These are phyloP conservation scores for Uropetala carovei DNA, from an alignment of 2,888 invertebrate species.

Conservation along the genomic window DNA sequence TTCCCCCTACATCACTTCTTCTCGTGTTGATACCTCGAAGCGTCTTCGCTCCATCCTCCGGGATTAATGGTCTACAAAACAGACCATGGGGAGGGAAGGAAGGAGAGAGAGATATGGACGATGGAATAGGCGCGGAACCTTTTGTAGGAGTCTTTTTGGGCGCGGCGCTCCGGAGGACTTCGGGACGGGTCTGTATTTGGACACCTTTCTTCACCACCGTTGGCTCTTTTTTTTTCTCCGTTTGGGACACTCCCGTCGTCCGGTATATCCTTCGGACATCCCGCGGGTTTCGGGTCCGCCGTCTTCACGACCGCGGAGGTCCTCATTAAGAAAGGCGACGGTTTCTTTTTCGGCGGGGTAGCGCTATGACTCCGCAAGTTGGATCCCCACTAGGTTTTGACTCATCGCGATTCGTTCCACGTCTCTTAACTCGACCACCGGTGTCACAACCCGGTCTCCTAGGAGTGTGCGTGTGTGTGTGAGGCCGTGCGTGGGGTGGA, in stretches of 20 bases:
- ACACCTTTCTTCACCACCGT: conserved; percentile 51
- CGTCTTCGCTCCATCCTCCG: conserved; percentile 33
- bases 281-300: conserved; percentile 54
- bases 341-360: conserved; percentile 23
- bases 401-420: background rate
- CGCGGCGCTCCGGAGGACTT: conserved; percentile 36
- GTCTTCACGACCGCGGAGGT: conserved; percentile 36
- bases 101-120: conserved; percentile 38
- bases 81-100: background rate
- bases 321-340: conserved; percentile 44
- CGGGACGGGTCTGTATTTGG: conserved; percentile 43
- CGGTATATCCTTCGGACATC: conserved; percentile 23
- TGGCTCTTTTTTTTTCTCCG: background rate
- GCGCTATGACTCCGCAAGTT: background rate
- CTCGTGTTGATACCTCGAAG: conserved; percentile 44
- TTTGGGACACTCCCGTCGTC: conserved; percentile 39
- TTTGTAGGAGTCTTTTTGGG: conserved; percentile 43
- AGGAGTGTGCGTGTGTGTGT: no score
- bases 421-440: background rate
- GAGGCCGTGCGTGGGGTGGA: background rate
- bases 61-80: conserved; percentile 48
- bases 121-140: conserved; percentile 44
- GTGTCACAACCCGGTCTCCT: no score
- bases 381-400: background rate
- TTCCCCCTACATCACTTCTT: conserved; percentile 47